Percentiles rank a stretch among this genome's conserved stretches.
Conservation (phyloP, 2,888 invertebrate species). For the Rhamphomyia laevipes region DNA sequence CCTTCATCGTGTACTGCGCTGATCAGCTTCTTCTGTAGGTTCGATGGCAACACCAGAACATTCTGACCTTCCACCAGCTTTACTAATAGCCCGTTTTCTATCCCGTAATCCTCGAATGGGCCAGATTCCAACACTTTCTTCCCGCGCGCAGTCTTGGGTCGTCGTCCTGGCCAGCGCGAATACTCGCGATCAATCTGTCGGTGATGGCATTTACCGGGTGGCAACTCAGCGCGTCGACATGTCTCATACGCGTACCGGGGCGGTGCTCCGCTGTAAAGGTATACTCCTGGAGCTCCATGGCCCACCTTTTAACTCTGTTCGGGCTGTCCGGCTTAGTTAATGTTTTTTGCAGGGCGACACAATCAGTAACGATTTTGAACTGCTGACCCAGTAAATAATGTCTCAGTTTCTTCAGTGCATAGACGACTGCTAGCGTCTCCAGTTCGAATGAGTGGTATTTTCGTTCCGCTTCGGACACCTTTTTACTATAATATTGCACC, state of each 20-base stretch:
- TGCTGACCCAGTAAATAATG: background rate
- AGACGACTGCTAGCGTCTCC: background rate
- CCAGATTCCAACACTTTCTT: too few relatives aligned
- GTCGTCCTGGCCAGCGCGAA: too few relatives aligned
- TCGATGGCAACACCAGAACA: too few relatives aligned
- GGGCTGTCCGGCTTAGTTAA: background rate
- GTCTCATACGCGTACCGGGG: background rate
- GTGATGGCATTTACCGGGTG: background rate
- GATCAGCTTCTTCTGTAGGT: too few relatives aligned
- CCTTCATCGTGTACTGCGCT: too few relatives aligned
- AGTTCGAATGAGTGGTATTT: too few relatives aligned
- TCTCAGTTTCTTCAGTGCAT: background rate
- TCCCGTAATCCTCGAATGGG: too few relatives aligned
- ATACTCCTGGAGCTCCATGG: background rate
- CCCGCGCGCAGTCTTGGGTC: too few relatives aligned
- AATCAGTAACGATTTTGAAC: slow-evolving; percentile 1
- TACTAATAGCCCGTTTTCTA: too few relatives aligned
- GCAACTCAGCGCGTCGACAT: slow-evolving; percentile 1
- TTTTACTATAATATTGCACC: background rate
- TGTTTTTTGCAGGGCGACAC: background rate
- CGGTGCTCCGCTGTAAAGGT: slow-evolving; percentile 2
- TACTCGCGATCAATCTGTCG: too few relatives aligned
- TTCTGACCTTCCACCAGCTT: too few relatives aligned
- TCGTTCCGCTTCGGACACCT: background rate
- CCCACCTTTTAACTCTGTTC: background rate